Evolutionary conservation across 2,888 invertebrate species (phyloP).

Genomic region (Vanessa cardui): DNA sequence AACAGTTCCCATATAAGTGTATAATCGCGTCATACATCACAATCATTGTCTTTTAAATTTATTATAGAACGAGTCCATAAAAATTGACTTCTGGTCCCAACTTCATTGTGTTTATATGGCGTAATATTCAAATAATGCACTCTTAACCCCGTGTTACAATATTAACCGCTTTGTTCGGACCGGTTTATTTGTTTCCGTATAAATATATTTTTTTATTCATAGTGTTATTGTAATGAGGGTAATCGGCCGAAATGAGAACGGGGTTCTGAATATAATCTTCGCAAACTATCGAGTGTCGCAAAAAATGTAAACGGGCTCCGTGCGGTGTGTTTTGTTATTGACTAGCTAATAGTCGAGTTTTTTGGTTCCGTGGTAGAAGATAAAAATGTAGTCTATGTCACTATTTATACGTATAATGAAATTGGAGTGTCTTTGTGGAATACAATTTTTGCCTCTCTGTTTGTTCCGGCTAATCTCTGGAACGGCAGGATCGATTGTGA

Average conservation of each 20-base stretch:
- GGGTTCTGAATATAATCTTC: slow-evolving; percentile 4
- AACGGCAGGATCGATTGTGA: no score
- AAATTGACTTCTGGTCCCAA: slow-evolving; percentile 56
- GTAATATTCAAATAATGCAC: slow-evolving; percentile 66
- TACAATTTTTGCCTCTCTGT: no score
- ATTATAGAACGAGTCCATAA: slow-evolving; percentile 44
- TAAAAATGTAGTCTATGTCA: no score
- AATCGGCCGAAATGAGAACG: slow-evolving; percentile 40
- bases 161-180: slow-evolving; percentile 38
- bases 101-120: slow-evolving; percentile 58
- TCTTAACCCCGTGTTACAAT: slow-evolving; percentile 39
- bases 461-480: no score
- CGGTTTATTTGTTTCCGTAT: slow-evolving; percentile 39
- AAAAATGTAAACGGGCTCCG: not conserved
- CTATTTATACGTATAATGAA: no score
- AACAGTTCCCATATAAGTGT: slow-evolving; percentile 44
- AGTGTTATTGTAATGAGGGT: slow-evolving; percentile 40
- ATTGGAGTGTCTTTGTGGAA: no score
- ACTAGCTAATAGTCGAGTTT: no score
- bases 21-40: slow-evolving; percentile 43
- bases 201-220: slow-evolving; percentile 23
- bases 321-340: slow-evolving; percentile 1
- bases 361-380: no score
- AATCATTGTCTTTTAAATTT: slow-evolving; percentile 46
- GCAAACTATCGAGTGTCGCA: slow-evolving; percentile 6